Evolutionary conservation across 2,113 vertebrate species (phyloP).

Genomic region (Archocentrus centrarchus): DNA sequence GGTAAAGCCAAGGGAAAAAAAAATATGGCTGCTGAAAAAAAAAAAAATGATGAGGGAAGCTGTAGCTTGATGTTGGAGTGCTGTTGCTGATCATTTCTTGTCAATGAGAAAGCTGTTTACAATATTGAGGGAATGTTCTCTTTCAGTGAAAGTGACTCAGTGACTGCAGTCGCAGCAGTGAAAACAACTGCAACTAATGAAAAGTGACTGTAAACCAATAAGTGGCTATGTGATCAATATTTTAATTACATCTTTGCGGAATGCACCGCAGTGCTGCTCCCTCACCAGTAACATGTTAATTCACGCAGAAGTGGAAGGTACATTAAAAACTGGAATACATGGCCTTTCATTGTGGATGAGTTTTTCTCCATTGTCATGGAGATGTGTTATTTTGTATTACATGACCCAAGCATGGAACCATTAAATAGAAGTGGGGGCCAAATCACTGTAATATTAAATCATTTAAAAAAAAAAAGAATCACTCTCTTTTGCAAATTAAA

Average conservation of each 20-base stretch:
- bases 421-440: not conserved
- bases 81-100: conserved; percentile 1
- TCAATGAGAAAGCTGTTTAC: conserved; percentile 6
- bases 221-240: conserved; percentile 91
- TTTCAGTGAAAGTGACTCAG: conserved; percentile 86
- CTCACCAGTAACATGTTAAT: conserved; percentile 2
- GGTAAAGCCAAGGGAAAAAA: conserved; percentile 48
- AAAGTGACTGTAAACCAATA: conserved; percentile 90
- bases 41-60: not conserved
- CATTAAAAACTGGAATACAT: not conserved
- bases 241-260: conserved; percentile 91
- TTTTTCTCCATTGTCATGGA: not conserved
- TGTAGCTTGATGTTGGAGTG: conserved; percentile 46
- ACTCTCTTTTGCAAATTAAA: no score
- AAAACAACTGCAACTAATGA: conserved; percentile 85
- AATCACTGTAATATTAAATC: not conserved
- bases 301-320: conserved; percentile 11
- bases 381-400: not conserved
- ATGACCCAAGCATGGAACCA: not conserved
- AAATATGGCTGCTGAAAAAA: conserved; percentile 12
- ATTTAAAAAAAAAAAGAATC: not conserved
- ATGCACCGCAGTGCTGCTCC: conserved; percentile 42
- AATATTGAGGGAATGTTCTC: conserved; percentile 68
- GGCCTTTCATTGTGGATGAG: not conserved
- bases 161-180: conserved; percentile 53